Conservation (phyloP, 2,113 vertebrate genomes). For the Solenodon paradoxus region DNA sequence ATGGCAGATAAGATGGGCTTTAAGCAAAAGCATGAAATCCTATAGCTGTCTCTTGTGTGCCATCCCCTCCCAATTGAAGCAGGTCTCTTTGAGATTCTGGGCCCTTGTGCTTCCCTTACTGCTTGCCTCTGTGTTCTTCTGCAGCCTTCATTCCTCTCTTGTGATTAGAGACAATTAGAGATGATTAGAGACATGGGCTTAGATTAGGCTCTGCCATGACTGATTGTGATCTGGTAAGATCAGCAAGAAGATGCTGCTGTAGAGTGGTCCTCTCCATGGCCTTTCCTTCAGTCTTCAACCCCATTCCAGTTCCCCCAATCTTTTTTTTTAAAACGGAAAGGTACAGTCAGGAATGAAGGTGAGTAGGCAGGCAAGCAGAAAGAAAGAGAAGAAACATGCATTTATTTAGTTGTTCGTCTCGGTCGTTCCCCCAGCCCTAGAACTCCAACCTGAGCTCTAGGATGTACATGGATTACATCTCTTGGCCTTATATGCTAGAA, state of each 20-base stretch:
- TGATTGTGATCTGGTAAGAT: background rate
- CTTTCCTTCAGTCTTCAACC: background rate
- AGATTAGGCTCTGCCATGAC: background rate
- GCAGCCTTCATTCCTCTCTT: background rate
- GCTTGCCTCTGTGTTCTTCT: background rate
- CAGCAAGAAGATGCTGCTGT: no score
- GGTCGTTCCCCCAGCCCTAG: no score
- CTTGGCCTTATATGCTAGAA: no score
- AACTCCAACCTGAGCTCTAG: no score
- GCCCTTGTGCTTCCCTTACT: background rate
- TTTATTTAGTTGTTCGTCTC: no score
- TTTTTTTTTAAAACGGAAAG: no score
- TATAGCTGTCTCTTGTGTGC: background rate
- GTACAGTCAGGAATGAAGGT: no score
- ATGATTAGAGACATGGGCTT: background rate
- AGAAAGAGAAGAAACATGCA: no score
- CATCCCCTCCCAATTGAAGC: accelerated
- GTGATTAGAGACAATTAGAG: background rate
- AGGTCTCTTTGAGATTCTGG: background rate
- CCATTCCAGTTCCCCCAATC: background rate
- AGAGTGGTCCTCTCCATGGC: background rate
- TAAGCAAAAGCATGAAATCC: background rate
- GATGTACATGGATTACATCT: no score
- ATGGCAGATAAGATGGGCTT: background rate
- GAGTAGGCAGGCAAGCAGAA: no score